Evolutionary conservation across 1,140 invertebrate species (phyloP).

Genomic region (Drosophila tristis): DNA sequence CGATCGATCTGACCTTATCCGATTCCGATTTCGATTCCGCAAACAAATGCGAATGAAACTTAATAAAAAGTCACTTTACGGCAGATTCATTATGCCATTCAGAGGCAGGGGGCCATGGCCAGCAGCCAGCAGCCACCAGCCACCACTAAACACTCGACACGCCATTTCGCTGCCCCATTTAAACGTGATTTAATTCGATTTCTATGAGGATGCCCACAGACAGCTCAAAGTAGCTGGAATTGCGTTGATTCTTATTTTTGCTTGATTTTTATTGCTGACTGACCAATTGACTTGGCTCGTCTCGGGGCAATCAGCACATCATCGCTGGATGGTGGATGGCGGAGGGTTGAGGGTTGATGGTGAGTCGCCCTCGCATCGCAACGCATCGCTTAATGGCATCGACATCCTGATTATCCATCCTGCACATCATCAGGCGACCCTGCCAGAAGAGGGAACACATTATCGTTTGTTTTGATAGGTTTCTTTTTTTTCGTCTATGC

Average conservation of each 20-base stretch:
- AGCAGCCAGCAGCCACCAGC: too few relatives aligned
- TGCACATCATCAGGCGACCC: constrained; percentile 59
- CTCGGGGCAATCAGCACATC: constrained; percentile 73
- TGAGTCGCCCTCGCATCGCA: constrained; percentile 20
- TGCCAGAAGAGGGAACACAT: constrained; percentile 42
- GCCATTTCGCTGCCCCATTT: constrained; percentile 36
- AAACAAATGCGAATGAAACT: background rate
- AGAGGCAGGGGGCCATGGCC: too few relatives aligned
- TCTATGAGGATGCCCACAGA: constrained; percentile 28
- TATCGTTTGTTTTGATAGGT: constrained; percentile 81
- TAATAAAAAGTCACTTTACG: constrained; percentile 29
- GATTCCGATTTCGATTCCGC: background rate
- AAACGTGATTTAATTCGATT: constrained; percentile 74
- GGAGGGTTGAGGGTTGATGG: background rate
- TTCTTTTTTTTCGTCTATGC: constrained; percentile 32
- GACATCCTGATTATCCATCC: constrained; percentile 69
- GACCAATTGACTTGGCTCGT: constrained; percentile 64
- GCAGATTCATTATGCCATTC: background rate
- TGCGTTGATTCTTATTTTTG: constrained; percentile 19
- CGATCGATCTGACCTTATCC: background rate
- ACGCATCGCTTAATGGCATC: constrained; percentile 63
- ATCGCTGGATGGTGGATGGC: background rate
- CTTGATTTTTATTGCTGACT: constrained; percentile 68
- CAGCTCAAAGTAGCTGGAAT: constrained; percentile 1
- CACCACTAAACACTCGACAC: too few relatives aligned